Evolutionary conservation across 2,888 invertebrate species (phyloP).

Genomic region (Monopis laevigella): DNA sequence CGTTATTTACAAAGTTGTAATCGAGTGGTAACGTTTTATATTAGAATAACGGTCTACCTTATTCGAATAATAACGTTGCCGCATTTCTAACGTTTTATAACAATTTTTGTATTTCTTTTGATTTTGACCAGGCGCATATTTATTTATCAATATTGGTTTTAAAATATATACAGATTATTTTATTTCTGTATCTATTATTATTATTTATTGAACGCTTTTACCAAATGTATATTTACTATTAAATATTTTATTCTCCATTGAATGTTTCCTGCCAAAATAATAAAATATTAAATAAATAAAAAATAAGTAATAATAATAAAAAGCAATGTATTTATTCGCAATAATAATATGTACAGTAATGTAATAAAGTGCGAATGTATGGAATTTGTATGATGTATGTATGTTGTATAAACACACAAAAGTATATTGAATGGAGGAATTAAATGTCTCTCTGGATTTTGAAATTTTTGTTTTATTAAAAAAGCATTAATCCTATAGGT

Average conservation of each 20-base stretch:
- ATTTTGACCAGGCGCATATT: too few relatives aligned
- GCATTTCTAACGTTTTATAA: too few relatives aligned
- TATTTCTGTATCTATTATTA: background rate
- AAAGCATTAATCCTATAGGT: too few relatives aligned
- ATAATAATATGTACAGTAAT: slow-evolving; percentile 46
- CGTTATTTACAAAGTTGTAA: too few relatives aligned
- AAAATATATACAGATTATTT: too few relatives aligned
- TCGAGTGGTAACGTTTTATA: too few relatives aligned
- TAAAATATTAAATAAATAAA: slow-evolving; percentile 12
- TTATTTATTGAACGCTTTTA: too few relatives aligned
- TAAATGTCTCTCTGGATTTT: slow-evolving; percentile 49
- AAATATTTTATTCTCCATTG: slow-evolving; percentile 3
- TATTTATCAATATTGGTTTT: too few relatives aligned
- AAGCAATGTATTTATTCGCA: slow-evolving; percentile 60
- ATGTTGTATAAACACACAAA: slow-evolving; percentile 6
- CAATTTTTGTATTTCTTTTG: too few relatives aligned
- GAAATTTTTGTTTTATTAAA: slow-evolving; percentile 32
- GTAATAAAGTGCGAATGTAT: background rate
- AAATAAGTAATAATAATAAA: slow-evolving; percentile 14
- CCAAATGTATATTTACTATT: too few relatives aligned
- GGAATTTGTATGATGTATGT: slow-evolving; percentile 3
- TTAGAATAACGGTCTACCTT: too few relatives aligned
- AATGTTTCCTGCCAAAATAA: slow-evolving; percentile 27
- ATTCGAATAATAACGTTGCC: too few relatives aligned
- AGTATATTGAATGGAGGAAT: slow-evolving; percentile 10